Percentiles rank a stretch among this genome's conserved stretches.
Conservation (phyloP, 1,140 invertebrate genomes). For the Philotrypesis tridentata region DNA sequence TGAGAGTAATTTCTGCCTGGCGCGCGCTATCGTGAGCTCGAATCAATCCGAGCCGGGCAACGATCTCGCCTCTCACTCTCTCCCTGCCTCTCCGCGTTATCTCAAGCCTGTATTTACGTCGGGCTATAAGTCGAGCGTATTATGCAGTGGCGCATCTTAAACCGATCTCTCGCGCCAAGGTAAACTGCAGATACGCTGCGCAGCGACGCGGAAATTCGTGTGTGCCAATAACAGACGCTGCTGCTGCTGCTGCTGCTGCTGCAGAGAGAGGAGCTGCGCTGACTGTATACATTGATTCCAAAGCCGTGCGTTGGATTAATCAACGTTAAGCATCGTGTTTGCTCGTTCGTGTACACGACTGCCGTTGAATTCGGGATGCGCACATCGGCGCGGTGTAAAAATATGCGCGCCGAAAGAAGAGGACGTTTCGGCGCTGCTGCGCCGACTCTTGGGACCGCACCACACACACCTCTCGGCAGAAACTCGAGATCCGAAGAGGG, state of each 20-base stretch:
- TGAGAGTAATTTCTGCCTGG: neutral
- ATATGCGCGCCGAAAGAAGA: conserved; percentile 34
- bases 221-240: neutral
- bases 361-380: too few species aligned
- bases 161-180: neutral
- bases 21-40: neutral
- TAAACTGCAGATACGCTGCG: neutral
- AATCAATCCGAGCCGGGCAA: neutral
- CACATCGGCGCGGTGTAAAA: too few species aligned
- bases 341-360: too few species aligned
- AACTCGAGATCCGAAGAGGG: conserved; percentile 19
- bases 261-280: too few species aligned
- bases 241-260: too few species aligned
- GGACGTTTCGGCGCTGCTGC: neutral
- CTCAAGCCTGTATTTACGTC: neutral
- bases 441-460: neutral
- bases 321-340: neutral
- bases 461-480: neutral
- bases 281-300: neutral
- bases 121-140: neutral
- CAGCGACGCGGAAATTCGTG: neutral
- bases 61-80: neutral
- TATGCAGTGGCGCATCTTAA: neutral
- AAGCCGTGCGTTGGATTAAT: neutral
- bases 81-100: too few species aligned